Conservation (phyloP, 2,888 invertebrate species). For the Seladonia tumulorum region DNA sequence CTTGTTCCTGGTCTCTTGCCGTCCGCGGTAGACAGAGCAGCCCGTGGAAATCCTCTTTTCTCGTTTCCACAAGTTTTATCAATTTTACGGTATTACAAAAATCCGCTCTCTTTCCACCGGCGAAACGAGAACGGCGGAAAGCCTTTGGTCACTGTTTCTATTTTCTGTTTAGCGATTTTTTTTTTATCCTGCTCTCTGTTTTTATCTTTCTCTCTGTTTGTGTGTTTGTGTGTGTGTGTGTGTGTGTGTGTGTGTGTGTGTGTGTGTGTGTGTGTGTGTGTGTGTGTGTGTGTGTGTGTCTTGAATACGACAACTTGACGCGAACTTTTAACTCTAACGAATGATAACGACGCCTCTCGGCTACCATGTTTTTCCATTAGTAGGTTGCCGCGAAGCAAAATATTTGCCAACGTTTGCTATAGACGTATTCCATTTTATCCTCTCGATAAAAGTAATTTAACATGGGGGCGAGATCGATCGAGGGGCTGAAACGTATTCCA, state of each 20-base stretch:
- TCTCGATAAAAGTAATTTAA: conserved; percentile 23
- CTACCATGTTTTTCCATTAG: neutral
- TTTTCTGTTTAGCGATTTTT: neutral
- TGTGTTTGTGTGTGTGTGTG: too few species aligned
- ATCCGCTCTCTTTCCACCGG: neutral
- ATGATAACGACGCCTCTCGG: neutral
- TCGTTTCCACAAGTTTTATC: neutral
- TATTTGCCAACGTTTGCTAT: conserved; percentile 16
- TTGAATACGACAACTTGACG: neutral
- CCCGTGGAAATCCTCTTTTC: conserved; percentile 19
- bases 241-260: too few species aligned
- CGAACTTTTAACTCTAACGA: neutral
- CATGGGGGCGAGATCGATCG: neutral
- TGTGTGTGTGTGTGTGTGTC: too few species aligned
- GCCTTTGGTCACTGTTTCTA: neutral
- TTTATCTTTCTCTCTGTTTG: neutral
- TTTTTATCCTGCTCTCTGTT: neutral
- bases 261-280: too few species aligned
- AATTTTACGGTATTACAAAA: conserved; percentile 19
- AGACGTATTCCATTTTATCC: conserved; percentile 12
- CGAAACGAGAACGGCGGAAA: neutral
- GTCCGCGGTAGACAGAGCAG: neutral
- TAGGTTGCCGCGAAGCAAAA: neutral
- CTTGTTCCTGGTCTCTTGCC: conserved; percentile 12
- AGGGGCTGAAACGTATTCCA: neutral